Base-by-base conservation (phyloP, 1,140 invertebrate genomes). In the Lucilia sericata region DNA sequence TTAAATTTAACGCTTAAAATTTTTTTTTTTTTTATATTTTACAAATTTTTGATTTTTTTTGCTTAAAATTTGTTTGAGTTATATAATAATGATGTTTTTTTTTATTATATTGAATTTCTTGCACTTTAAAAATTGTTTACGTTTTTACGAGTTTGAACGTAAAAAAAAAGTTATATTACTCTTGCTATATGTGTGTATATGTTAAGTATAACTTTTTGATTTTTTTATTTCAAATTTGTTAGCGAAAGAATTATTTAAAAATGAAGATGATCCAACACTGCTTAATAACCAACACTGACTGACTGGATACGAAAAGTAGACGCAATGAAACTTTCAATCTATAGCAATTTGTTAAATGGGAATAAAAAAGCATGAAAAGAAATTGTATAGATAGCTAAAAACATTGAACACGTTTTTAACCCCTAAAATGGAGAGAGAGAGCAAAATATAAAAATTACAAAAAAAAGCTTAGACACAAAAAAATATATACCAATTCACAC, bases 261-360 rank as follows among this genome's bases (percentile, higher is more conserved):
- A 70, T 14, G n/a, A 70, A 17, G 65, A 70, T 70, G 65, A 70
- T 88, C 85, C 85, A 86, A 85, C 86, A 86, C 85, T 85, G 86
- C 86, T 85, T 85, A 87, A 86, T 86, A 87, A 88, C 87, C 85
- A 86, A 85, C 85, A 85, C 86, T 83, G 86, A 89, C 86, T 84
- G 86, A 89, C 88, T 89, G 87, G 88, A 70, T 70, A 21, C 21
- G 17, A 70, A 30, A 30, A 70, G n/a, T 25, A 70, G 19, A 70
- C 19, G 7, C 51, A 55, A 13, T 55, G 17, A 55, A 55, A 70
- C 65, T 19, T 21, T 21, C 65, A 70, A 10, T 70, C n/a, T 21
- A 21, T 17, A 8, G 65, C 13, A 21, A 70, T 4, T 42, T 42
- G 42, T 42, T 42, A 21, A 70, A 21, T 21, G 3, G 21, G 21